Evolutionary conservation across 2,888 invertebrate genomes (phyloP).

Genomic region (Ethmia dodecea): DNA sequence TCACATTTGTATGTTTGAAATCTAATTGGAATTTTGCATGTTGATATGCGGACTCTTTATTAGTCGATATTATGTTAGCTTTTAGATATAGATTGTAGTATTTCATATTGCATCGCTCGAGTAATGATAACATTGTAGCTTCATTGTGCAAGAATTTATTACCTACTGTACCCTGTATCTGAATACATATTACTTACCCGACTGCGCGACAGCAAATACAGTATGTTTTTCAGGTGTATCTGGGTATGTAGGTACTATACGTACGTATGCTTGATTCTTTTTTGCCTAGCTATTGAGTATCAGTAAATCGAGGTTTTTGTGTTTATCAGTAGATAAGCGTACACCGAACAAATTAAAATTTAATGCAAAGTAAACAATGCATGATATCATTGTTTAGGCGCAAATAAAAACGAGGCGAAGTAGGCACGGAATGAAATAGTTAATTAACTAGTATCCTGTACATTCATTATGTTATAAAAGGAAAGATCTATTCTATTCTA

Average conservation of each 20-base stretch:
- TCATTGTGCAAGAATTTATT: constrained; percentile 10
- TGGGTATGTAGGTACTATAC: no score
- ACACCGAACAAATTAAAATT: constrained; percentile 9
- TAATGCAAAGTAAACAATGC: constrained; percentile 6
- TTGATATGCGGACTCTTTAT: constrained; percentile 73
- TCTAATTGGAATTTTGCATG: constrained; percentile 77
- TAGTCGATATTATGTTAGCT: constrained; percentile 74
- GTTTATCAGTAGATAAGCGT: constrained; percentile 9
- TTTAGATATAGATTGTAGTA: constrained; percentile 68
- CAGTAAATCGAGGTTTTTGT: constrained; percentile 2
- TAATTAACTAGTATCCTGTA: no score
- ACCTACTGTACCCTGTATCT: no score
- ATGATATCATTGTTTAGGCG: constrained; percentile 9
- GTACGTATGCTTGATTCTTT: no score
- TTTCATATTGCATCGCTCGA: constrained; percentile 54
- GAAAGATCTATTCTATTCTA: no score
- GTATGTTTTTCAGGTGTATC: no score
- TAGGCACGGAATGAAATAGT: no score
- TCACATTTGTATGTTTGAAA: constrained; percentile 72
- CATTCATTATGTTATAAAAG: no score
- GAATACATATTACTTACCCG: no score
- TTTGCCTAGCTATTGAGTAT: not conserved
- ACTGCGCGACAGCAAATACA: no score
- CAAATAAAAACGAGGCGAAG: constrained; percentile 5
- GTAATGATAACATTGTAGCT: constrained; percentile 36